Evolutionary conservation across 1,140 invertebrate genomes (phyloP).

Genomic region (Caenorhabditis briggsae): DNA sequence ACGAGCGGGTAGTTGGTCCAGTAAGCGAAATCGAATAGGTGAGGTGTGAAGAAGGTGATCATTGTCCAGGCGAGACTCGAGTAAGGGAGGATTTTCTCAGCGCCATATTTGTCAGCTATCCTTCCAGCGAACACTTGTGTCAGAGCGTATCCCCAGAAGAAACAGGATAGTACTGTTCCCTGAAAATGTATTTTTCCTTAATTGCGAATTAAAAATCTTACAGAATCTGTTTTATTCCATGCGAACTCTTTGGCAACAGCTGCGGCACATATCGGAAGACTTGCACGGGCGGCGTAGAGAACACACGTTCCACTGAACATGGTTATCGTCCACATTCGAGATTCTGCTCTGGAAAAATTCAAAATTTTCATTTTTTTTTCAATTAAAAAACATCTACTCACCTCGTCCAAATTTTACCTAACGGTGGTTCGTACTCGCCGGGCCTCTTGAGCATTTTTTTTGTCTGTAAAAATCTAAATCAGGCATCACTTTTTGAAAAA

Average conservation of each 20-base stretch:
- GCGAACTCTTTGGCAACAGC: slow-evolving; percentile 82
- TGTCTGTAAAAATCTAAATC: neutral
- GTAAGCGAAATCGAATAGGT: slow-evolving; percentile 82
- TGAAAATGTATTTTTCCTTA: slow-evolving; percentile 68
- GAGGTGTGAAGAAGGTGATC: slow-evolving; percentile 83
- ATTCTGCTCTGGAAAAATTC: slow-evolving; percentile 78
- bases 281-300: slow-evolving; percentile 83
- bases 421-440: slow-evolving; percentile 50
- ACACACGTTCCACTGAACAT: slow-evolving; percentile 83
- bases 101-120: slow-evolving; percentile 83
- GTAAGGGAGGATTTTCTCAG: slow-evolving; percentile 82
- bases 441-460: slow-evolving; percentile 54
- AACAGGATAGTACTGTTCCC: slow-evolving; percentile 84
- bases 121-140: slow-evolving; percentile 84
- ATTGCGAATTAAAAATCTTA: slow-evolving; percentile 67
- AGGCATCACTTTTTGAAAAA: neutral
- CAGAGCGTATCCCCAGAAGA: slow-evolving; percentile 86
- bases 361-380: slow-evolving; percentile 6
- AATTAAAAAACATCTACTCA: slow-evolving; percentile 30
- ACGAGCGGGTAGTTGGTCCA: slow-evolving; percentile 81
- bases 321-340: slow-evolving; percentile 82
- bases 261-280: slow-evolving; percentile 83
- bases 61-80: slow-evolving; percentile 83
- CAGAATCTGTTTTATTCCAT: slow-evolving; percentile 85
- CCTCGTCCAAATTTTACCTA: slow-evolving; percentile 69